phyloP scores from a whole-genome alignment of 2,888 invertebrate species.

The Phaonia tiefii region DNA sequence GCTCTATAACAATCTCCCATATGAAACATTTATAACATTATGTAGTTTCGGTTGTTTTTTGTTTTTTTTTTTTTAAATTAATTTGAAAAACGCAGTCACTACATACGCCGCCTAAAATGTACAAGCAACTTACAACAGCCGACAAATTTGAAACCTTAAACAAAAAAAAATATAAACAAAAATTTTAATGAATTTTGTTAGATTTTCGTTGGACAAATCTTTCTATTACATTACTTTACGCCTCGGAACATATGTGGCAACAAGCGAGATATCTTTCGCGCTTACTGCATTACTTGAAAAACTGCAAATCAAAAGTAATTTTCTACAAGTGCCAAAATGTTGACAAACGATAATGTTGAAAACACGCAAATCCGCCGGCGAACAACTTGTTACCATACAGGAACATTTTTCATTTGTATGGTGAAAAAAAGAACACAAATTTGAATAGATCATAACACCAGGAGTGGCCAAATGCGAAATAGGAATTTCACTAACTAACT shows the following conservation, averaged over 20 bases:
- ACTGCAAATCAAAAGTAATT: conserved; percentile 44
- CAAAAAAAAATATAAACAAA: conserved; percentile 4
- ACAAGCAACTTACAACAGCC: not conserved
- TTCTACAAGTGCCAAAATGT: conserved; percentile 51
- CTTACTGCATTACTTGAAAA: not conserved
- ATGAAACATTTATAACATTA: conserved; percentile 12
- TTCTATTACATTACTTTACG: conserved; percentile 22
- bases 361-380: conserved; percentile 38
- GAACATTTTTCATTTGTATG: not conserved
- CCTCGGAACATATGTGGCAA: not conserved
- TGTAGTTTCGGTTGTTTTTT: not conserved
- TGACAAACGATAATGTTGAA: conserved; percentile 58
- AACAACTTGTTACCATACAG: conserved; percentile 20
- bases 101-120: too few species aligned
- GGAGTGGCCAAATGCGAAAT: too few species aligned
- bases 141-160: conserved; percentile 15
- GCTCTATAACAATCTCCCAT: conserved; percentile 24
- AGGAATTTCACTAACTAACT: too few species aligned
- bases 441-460: too few species aligned
- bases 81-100: too few species aligned
- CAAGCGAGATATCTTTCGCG: not conserved
- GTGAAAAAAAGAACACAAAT: too few species aligned
- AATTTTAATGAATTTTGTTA: conserved; percentile 18
- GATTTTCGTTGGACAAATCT: conserved; percentile 30
- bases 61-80: not conserved